phyloP scores from a whole-genome alignment of 2,797 vertebrate genomes.

The Poeciliopsis infans region DNA sequence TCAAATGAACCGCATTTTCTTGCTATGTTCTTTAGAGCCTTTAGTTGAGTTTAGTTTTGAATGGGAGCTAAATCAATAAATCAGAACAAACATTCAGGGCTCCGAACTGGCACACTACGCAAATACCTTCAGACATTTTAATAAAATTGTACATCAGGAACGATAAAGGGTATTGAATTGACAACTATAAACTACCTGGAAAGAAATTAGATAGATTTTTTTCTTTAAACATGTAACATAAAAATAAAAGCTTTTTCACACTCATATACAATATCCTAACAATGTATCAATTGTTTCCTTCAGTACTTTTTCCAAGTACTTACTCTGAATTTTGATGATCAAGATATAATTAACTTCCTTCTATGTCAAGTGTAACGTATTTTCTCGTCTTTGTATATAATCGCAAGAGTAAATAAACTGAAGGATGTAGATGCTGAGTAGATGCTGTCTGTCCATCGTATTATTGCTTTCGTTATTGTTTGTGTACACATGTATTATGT shows the following conservation, averaged over 20 bases:
- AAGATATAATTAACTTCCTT: background rate
- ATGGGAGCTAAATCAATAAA: background rate
- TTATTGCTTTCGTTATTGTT: background rate
- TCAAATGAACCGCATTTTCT: background rate
- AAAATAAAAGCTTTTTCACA: background rate
- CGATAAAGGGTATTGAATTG: background rate
- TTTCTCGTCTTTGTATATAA: background rate
- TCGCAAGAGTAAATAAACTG: constrained; percentile 23
- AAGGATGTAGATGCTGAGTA: constrained; percentile 6
- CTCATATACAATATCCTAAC: too few relatives aligned
- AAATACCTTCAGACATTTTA: background rate
- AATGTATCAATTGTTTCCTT: too few relatives aligned
- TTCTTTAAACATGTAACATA: background rate
- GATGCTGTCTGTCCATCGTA: background rate
- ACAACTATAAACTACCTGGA: background rate
- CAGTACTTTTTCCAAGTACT: background rate
- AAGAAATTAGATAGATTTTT: background rate
- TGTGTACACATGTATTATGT: background rate
- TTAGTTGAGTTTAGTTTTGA: background rate
- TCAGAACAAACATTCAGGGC: background rate
- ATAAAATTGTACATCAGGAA: background rate
- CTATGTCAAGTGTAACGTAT: background rate
- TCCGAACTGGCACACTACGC: background rate
- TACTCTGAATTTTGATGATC: background rate
- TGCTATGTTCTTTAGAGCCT: background rate